Conservation (phyloP, 2,113 vertebrate genomes). For the Vicugna pacos region DNA sequence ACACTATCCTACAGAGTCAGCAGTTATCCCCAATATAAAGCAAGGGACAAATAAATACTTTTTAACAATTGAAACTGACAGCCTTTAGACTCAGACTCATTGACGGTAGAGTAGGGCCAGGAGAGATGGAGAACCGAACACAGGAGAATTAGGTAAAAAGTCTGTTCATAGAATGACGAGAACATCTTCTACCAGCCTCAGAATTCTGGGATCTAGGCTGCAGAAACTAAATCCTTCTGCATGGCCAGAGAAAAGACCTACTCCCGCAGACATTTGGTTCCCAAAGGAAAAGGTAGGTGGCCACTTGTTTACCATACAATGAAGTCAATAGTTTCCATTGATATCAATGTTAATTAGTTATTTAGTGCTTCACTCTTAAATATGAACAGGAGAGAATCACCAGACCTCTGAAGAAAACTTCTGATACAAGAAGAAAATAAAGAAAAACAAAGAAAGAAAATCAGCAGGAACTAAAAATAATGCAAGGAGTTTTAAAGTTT, state of each 20-base stretch:
- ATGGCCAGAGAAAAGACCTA: background rate
- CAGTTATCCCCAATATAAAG: background rate
- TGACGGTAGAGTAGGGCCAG: background rate
- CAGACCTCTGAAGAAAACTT: background rate
- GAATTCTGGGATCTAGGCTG: background rate
- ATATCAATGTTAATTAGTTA: background rate
- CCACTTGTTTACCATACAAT: background rate
- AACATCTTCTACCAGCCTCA: background rate
- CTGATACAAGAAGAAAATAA: background rate
- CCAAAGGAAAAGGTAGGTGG: background rate
- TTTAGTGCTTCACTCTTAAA: background rate
- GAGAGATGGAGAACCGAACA: background rate
- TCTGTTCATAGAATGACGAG: background rate
- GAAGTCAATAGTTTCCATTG: background rate
- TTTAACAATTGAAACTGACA: background rate
- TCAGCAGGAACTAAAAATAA: background rate
- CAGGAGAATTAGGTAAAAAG: background rate
- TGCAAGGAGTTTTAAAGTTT: background rate
- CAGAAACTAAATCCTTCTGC: background rate
- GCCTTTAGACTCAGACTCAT: background rate
- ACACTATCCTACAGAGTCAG: background rate
- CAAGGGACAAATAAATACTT: slow-evolving; percentile 4
- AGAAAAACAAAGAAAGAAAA: slow-evolving; percentile 22
- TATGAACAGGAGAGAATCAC: background rate
- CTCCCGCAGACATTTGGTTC: background rate